Percentiles rank a stretch among this genome's conserved stretches.
These are phyloP conservation scores for Ibycter americanus DNA, from an alignment of 2,797 vertebrate species.

Conservation along the genomic window DNA sequence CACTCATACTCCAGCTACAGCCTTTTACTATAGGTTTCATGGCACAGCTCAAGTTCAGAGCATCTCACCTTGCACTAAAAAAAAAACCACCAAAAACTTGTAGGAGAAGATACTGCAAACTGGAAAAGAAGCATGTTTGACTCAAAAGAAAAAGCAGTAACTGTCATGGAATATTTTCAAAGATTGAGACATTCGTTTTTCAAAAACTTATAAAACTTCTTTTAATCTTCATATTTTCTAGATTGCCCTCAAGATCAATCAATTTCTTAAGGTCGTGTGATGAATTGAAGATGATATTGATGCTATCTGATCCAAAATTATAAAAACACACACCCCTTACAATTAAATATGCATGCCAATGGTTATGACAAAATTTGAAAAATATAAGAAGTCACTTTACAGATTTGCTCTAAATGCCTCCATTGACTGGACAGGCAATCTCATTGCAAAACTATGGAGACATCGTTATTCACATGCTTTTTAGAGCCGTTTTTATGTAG, in stretches of 20 bases:
- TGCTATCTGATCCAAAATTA: not conserved
- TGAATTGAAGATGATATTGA: not conserved
- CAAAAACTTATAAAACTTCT: not conserved
- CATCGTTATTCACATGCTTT: not conserved
- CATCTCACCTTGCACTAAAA: not conserved
- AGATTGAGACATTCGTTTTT: not conserved
- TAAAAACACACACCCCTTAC: not conserved
- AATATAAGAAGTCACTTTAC: not conserved
- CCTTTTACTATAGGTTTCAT: not conserved
- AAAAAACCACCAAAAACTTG: not conserved
- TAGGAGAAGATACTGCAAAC: not conserved
- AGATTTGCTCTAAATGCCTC: not conserved
- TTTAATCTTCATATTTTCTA: not conserved
- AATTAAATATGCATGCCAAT: not conserved
- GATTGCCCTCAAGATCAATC: not conserved
- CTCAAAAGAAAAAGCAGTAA: not conserved
- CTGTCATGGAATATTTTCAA: not conserved
- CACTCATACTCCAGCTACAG: not conserved
- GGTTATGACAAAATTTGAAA: not conserved
- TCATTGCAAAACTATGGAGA: not conserved
- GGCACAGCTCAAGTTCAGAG: not conserved
- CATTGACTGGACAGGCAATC: not conserved
- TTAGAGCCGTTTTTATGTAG: not conserved
- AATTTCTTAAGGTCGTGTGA: not conserved
- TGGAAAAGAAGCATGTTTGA: not conserved